Evolutionary conservation across 92 coral and sea anemone species (phyloP).

Genomic region (Epizoanthus stellaris): DNA sequence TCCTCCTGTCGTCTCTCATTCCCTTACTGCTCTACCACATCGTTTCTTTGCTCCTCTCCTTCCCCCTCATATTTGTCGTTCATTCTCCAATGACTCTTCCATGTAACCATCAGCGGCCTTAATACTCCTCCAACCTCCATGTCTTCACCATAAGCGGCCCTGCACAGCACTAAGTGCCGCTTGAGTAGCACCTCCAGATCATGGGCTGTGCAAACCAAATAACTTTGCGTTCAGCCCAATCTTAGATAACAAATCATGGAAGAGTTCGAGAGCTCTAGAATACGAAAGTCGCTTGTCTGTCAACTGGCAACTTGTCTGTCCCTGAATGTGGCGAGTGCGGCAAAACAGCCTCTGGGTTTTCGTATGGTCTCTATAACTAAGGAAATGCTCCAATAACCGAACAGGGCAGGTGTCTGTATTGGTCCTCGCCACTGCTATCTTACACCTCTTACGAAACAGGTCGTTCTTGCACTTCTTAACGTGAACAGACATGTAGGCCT

Average conservation of each 20-base stretch:
- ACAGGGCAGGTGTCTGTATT: conserved; percentile 4
- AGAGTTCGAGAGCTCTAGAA: background rate
- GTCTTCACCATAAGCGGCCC: background rate
- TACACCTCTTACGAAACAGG: background rate
- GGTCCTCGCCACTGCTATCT: background rate
- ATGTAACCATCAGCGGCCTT: background rate
- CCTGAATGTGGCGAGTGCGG: too few relatives aligned
- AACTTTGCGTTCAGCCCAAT: too few relatives aligned
- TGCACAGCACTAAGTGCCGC: background rate
- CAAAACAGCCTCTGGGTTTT: background rate
- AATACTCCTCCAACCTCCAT: background rate
- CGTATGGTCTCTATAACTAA: background rate
- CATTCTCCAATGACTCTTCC: background rate
- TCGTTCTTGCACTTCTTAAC: background rate
- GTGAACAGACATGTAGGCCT: conserved; percentile 34
- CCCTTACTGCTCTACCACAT: too few relatives aligned
- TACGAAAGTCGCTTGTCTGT: background rate
- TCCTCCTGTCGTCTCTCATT: too few relatives aligned
- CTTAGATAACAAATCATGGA: background rate
- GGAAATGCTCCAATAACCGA: background rate
- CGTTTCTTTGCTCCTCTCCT: too few relatives aligned
- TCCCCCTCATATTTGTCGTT: too few relatives aligned
- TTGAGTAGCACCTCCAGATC: too few relatives aligned
- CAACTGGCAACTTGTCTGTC: background rate
- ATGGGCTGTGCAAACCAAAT: too few relatives aligned